Evolutionary conservation across 2,888 invertebrate genomes (phyloP).

Genomic region (Tetheella fluctuosa): DNA sequence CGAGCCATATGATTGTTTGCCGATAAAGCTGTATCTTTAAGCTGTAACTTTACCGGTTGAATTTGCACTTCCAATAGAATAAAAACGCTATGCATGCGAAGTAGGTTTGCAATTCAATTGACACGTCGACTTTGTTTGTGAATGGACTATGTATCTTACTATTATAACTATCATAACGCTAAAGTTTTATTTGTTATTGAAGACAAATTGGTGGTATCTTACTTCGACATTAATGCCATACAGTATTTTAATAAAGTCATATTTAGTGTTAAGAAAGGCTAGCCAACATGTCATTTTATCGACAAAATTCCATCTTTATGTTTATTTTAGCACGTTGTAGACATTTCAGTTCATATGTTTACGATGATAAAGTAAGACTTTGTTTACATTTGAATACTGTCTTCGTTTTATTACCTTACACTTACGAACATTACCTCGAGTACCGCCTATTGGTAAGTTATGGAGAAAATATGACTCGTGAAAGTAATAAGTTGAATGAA

Average conservation of each 20-base stretch:
- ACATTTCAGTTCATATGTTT: neutral
- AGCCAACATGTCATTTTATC: neutral
- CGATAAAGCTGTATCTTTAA: conserved; percentile 9
- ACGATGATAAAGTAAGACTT: neutral
- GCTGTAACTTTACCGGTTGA: too few species aligned
- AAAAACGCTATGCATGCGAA: conserved; percentile 7
- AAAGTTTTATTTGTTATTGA: too few species aligned
- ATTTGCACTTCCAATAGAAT: conserved; percentile 8
- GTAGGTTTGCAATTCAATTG: neutral
- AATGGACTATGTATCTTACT: neutral
- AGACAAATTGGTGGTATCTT: too few species aligned
- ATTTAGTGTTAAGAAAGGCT: neutral
- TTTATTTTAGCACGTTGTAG: neutral
- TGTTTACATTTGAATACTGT: neutral
- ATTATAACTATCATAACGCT: too few species aligned
- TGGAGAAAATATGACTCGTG: conserved; percentile 26
- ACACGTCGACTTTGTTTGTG: neutral
- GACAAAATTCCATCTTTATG: neutral
- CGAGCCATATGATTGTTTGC: too few species aligned
- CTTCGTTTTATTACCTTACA: conserved; percentile 4
- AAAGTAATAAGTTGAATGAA: conserved; percentile 51
- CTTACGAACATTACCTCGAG: neutral
- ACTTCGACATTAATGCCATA: neutral
- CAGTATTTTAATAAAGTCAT: neutral
- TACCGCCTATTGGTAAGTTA: neutral